These are phyloP conservation scores for Dicrurus megarhynchus DNA, from an alignment of 2,113 vertebrate genomes.

Conservation along the genomic window DNA sequence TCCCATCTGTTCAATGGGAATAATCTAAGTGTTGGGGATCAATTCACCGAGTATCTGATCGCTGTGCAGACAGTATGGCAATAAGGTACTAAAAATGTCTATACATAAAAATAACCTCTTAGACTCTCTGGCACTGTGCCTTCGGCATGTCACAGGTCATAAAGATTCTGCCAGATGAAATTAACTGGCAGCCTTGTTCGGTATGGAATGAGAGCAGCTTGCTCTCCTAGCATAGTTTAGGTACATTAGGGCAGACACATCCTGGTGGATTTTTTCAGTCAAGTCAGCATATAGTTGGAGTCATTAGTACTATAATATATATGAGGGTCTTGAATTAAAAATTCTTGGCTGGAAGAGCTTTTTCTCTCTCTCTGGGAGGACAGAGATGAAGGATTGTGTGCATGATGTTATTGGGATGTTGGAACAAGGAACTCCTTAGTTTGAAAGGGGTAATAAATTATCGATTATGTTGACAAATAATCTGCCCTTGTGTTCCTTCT, in stretches of 20 bases:
- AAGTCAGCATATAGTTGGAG: slow-evolving; percentile 55
- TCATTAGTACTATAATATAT: slow-evolving; percentile 33
- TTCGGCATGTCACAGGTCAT: slow-evolving; percentile 26
- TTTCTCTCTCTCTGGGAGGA: background rate
- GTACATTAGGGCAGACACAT: slow-evolving; percentile 29
- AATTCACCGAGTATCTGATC: slow-evolving; percentile 25
- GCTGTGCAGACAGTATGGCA: slow-evolving; percentile 20
- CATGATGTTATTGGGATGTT: slow-evolving; percentile 28
- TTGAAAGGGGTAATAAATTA: slow-evolving; percentile 26
- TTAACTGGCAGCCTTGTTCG: slow-evolving; percentile 25
- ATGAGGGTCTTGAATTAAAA: slow-evolving; percentile 31
- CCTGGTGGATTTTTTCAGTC: slow-evolving; percentile 51
- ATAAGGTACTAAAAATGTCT: slow-evolving; percentile 63
- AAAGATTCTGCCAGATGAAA: slow-evolving; percentile 53
- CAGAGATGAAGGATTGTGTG: background rate
- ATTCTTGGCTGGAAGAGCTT: slow-evolving; percentile 30
- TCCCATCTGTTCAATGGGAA: slow-evolving; percentile 38
- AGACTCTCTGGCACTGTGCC: slow-evolving; percentile 46
- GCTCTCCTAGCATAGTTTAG: background rate
- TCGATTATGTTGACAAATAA: background rate
- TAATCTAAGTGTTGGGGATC: slow-evolving; percentile 42
- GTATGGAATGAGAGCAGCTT: background rate
- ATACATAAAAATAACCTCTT: slow-evolving; percentile 66
- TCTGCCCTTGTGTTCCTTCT: background rate
- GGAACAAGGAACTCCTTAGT: slow-evolving; percentile 26